Conservation (phyloP, 2,888 invertebrate species). For the Apamea monoglypha region DNA sequence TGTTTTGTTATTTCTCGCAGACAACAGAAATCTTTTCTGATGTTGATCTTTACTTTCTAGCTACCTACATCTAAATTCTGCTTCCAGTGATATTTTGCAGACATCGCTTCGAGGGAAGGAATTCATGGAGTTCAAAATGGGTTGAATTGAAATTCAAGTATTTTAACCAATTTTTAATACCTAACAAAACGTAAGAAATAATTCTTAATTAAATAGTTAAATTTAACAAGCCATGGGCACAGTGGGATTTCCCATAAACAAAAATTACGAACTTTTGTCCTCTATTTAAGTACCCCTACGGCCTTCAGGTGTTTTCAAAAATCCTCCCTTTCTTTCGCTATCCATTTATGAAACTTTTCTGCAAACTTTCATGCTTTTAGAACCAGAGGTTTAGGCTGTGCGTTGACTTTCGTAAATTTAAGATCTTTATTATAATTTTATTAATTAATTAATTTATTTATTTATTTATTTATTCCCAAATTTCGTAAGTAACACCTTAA, state of each 20-base stretch:
- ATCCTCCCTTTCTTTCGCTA: not conserved
- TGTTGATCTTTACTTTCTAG: not conserved
- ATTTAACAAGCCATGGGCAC: not conserved
- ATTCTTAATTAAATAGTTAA: not conserved
- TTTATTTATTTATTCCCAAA: no score
- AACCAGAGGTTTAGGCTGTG: not conserved
- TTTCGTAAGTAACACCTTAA: no score
- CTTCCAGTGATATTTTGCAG: not conserved
- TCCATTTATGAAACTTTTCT: not conserved
- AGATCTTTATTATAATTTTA: not conserved
- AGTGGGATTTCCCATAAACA: not conserved
- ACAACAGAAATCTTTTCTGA: not conserved
- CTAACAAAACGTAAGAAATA: not conserved
- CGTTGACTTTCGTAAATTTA: not conserved
- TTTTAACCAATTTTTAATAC: not conserved
- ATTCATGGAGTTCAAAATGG: no score
- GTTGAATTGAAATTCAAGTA: no score
- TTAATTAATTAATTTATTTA: no score
- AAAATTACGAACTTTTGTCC: not conserved
- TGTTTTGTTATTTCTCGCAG: not conserved
- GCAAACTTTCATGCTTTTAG: not conserved
- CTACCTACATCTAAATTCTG: not conserved
- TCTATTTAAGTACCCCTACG: not conserved
- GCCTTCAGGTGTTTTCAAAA: not conserved
- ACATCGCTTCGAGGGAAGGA: no score